Evolutionary conservation across 1,140 invertebrate genomes (phyloP), one percentile per base, ranked within the genome.

Genomic region (Augochlora pura): DNA sequence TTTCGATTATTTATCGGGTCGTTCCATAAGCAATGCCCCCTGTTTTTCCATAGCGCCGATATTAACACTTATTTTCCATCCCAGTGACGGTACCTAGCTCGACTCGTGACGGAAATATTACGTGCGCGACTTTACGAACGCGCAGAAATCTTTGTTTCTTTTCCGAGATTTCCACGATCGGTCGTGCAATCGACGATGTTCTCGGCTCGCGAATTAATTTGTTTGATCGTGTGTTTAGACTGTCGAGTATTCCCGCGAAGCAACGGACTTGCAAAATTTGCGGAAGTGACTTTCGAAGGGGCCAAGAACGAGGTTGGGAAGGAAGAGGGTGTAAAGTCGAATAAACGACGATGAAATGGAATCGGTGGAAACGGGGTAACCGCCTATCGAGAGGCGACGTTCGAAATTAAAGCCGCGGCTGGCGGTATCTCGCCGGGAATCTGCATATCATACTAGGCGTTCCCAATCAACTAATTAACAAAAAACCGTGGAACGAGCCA

Each of bases 401-500:
- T 60, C 73, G 84, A 86, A 86, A 86, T 83, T 83, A 86, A 86
- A 86, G 64, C 68, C 76, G 67, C 77, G 77, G 85, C 74, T 63
- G 42, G 59, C 54, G 71, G 77, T 89, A 90, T 91, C 88, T 86
- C 68, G 65, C 2, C 64, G 73, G 82, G 86, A 91, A 91, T 91
- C 90, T 91, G 90, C 90, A 88, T 88, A 88, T 91, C 90, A 91
- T 91, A 90, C 90, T 90, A 90, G 90, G 90, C 89, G 90, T 91
- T 90, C 88, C 89, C 90, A 91, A 91, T 90, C 90, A 90, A 89
- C 88, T 91, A 91, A 91, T 91, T 91, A 91, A 91, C 89, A 91
- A 91, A 91, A 90, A 91, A 91, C 84, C 81, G 72, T 85, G 83
- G 82, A 87, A 87, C 84, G 82, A 86, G 89, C 86, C 90, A 91